Evolutionary conservation across 2,888 invertebrate species (phyloP), one percentile per base, ranked within the genome.

Genomic region (Ennomos quercinarius): DNA sequence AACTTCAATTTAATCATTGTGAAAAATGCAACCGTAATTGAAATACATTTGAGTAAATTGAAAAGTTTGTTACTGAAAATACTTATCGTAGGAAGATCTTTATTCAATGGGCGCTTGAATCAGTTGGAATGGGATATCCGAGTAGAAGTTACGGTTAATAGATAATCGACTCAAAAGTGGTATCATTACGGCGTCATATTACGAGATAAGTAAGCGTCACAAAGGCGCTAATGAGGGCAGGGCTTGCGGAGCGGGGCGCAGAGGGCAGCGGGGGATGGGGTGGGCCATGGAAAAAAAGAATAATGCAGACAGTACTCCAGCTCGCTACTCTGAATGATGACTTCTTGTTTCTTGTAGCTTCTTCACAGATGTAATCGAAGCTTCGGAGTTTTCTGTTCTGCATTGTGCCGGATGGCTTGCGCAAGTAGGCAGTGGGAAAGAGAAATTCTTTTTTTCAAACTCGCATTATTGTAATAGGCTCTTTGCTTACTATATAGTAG

Each of bases 171-270:
- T 80, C 75, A 76, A 84, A 86, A 87, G 87, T 88, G 84, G 87
- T 90, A 87, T 88, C 83, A 87, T 88, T 87, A 87, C 80, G 76
- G 84, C 81, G 83, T 87, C 84, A 86, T 87, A 84, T 88, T 89
- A 86, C 84, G 84, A 86, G 89, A 90, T 87, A 90, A 90, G 89
- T 85, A 86, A 87, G 87, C 87, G 87, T 86, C 84, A 89, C 89
- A 90, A 90, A 91, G 89, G 91, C 89, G 89, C 86, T 91, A 91
- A 91, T 91, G 92, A 91, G 89, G 90, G 80, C 79, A 70, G 65
- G 70, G 61, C 50, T 69, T 53, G 73, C 55, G 59, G 66, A 57
- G 71, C 58, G 63, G 54, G 60, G 63, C n/a, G 51, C 42, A 60
- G 48, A 52, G 54, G 54, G 63, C 59, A 66, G 61, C 66, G 69